Evolutionary conservation across 2,888 invertebrate genomes (phyloP).

Genomic region (Drosophila mettleri): DNA sequence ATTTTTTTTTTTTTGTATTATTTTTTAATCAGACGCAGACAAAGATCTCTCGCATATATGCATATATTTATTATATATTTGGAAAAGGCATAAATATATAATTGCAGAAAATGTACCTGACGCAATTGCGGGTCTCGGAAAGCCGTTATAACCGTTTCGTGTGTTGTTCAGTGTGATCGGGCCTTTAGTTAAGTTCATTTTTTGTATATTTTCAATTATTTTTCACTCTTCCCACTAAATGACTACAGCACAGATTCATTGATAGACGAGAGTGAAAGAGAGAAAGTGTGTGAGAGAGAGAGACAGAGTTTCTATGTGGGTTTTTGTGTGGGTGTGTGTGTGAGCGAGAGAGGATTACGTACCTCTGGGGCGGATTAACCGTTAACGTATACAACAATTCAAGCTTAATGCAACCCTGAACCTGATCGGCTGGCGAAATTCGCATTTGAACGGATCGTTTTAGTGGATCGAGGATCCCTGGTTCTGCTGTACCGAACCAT

Average conservation of each 20-base stretch:
- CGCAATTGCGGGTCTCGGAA: slow-evolving; percentile 26
- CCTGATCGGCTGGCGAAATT: slow-evolving; percentile 20
- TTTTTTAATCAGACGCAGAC: background rate
- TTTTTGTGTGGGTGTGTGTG: background rate
- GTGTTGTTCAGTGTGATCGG: slow-evolving; percentile 35
- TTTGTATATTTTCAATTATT: slow-evolving; percentile 4
- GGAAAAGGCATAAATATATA: slow-evolving; percentile 35
- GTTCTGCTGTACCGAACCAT: slow-evolving; percentile 14
- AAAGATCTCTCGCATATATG: background rate
- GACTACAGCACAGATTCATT: slow-evolving; percentile 45
- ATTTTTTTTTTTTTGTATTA: no score
- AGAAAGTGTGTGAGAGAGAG: slow-evolving; percentile 15
- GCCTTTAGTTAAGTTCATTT: slow-evolving; percentile 11
- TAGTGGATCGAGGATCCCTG: slow-evolving; percentile 26
- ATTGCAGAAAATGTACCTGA: slow-evolving; percentile 48
- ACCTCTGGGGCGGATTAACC: slow-evolving; percentile 31
- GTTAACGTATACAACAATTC: slow-evolving; percentile 13
- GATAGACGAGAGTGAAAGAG: slow-evolving; percentile 20
- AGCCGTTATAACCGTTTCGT: slow-evolving; percentile 33
- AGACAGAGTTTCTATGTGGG: slow-evolving; percentile 10
- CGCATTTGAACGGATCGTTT: slow-evolving; percentile 22
- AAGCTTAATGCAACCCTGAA: slow-evolving; percentile 29
- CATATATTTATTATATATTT: slow-evolving; percentile 8
- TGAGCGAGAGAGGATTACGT: slow-evolving; percentile 40
- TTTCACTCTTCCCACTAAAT: slow-evolving; percentile 19